Evolutionary conservation across 2,113 vertebrate species (phyloP).

Genomic region (Prionailurus bengalensis): DNA sequence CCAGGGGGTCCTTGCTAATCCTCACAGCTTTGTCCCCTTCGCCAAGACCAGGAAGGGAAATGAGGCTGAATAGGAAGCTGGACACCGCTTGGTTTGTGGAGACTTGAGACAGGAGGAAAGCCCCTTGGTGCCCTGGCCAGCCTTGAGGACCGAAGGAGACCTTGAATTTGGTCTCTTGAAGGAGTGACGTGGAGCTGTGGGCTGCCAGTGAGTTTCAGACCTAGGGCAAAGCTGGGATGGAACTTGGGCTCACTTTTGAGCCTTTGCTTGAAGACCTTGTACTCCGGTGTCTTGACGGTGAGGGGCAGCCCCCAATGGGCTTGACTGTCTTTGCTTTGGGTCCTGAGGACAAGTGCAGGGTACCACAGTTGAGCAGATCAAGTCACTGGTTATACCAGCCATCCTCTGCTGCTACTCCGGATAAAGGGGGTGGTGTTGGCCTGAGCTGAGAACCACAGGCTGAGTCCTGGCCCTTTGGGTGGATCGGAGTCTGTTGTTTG

Average conservation of each 20-base stretch:
- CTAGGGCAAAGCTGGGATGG: not conserved
- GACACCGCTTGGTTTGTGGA: not conserved
- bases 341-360: not conserved
- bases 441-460: not conserved
- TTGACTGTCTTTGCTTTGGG: not conserved
- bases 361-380: rapidly evolving
- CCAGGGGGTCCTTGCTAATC: not conserved
- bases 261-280: not conserved
- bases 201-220: not conserved
- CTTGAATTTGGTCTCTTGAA: not conserved
- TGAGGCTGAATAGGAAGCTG: not conserved
- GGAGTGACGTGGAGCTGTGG: not conserved
- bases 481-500: not conserved
- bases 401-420: no score
- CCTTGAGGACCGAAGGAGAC: not conserved
- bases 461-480: not conserved
- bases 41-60: not conserved
- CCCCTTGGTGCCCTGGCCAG: not conserved
- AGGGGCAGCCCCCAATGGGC: not conserved
- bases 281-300: not conserved
- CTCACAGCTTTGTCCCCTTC: not conserved
- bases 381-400: rapidly evolving
- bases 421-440: not conserved
- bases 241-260: not conserved
- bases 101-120: not conserved